Conservation (phyloP, 2,113 vertebrate species). For the Myiopsitta monachus region DNA sequence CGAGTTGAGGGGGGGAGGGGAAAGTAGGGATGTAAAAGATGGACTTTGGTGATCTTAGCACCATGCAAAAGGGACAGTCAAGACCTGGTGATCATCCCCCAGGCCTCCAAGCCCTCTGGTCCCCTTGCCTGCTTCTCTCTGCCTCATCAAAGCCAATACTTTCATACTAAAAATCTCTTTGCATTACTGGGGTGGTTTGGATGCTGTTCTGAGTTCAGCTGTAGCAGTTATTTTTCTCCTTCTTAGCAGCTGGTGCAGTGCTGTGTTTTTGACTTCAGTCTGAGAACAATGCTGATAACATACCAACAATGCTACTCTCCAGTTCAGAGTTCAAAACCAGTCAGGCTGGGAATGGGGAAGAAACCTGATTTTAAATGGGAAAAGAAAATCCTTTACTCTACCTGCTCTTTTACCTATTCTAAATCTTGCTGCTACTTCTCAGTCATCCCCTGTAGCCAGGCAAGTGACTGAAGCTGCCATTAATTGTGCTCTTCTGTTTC, state of each 20-base stretch:
- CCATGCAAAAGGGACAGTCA: background rate
- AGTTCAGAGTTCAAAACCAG: background rate
- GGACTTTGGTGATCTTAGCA: background rate
- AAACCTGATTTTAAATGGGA: background rate
- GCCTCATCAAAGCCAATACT: accelerated
- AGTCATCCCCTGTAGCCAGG: background rate
- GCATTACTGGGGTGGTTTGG: background rate
- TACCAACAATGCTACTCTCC: background rate
- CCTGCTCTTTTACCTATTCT: background rate
- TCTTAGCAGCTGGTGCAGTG: background rate
- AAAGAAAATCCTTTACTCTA: background rate
- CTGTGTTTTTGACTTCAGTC: background rate
- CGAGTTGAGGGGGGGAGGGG: accelerated
- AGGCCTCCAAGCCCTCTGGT: background rate
- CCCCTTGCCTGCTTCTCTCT: background rate
- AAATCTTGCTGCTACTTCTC: background rate
- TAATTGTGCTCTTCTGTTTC: background rate
- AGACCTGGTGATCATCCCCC: accelerated
- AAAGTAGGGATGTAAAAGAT: background rate
- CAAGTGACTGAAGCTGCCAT: background rate
- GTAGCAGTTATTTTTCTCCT: background rate
- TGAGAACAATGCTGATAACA: background rate
- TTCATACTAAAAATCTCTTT: background rate
- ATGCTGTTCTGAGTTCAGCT: background rate
- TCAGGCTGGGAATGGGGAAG: background rate